A percentile compares a stretch with the other conserved stretches of the same genome.
Evolutionary conservation across 2,888 invertebrate genomes (phyloP).

Genomic region (Heliconius ethilla): DNA sequence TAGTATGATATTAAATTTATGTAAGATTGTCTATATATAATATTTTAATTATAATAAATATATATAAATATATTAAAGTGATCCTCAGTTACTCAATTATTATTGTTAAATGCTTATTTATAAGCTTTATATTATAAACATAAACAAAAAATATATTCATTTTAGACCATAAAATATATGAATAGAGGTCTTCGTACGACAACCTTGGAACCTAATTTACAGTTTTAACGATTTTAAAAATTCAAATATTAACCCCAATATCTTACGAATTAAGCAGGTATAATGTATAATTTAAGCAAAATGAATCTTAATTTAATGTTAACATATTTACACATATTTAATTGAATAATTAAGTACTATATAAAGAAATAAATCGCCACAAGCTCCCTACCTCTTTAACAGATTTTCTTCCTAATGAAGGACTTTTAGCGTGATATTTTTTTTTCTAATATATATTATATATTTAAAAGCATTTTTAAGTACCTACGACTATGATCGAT

Average conservation of each 20-base stretch:
- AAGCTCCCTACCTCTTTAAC: background rate
- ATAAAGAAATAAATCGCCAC: conserved; percentile 4
- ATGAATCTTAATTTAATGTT: conserved; percentile 1
- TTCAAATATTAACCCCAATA: conserved; percentile 1
- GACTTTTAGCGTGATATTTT: background rate
- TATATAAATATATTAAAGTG: background rate
- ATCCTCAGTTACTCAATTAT: background rate
- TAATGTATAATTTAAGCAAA: conserved; percentile 11
- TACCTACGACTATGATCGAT: background rate
- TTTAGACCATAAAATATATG: conserved; percentile 1
- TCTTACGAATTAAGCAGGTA: conserved; percentile 5
- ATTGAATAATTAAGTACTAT: conserved; percentile 14
- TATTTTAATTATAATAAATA: background rate
- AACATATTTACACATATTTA: conserved; percentile 18
- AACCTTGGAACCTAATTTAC: conserved; percentile 14
- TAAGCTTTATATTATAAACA: background rate
- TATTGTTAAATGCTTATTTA: background rate
- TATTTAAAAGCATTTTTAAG: no score
- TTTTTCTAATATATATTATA: background rate
- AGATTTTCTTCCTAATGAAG: background rate
- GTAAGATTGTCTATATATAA: background rate
- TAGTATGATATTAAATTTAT: background rate
- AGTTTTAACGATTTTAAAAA: conserved; percentile 1
- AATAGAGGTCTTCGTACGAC: conserved; percentile 11
- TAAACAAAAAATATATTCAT: background rate